Evolutionary conservation across 2,797 vertebrate genomes (phyloP).

Genomic region (Acanthurus leucopareius): DNA sequence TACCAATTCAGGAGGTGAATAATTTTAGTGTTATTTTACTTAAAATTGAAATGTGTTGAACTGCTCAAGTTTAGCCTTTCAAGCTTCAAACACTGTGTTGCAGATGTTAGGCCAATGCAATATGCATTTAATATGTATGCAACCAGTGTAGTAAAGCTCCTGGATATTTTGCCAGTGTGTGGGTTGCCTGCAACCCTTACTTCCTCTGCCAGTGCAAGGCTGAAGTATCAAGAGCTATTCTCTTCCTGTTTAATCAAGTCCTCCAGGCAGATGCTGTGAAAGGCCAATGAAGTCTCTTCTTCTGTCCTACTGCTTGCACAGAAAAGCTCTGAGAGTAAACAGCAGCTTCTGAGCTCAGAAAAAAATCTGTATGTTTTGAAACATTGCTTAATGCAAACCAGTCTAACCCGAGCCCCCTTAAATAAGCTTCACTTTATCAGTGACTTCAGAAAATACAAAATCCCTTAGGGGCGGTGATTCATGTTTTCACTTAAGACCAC

Average conservation of each 20-base stretch:
- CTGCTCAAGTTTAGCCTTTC: conserved; percentile 23
- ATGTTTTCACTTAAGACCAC: conserved; percentile 74
- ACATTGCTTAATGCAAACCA: conserved; percentile 62
- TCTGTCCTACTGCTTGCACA: conserved; percentile 56
- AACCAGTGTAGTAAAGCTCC: conserved; percentile 64
- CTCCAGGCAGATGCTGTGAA: conserved; percentile 78
- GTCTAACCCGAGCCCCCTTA: conserved; percentile 57
- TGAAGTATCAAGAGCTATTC: conserved; percentile 76
- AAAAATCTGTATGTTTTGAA: conserved; percentile 58
- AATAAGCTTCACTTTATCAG: conserved; percentile 70
- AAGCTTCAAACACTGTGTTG: conserved; percentile 24
- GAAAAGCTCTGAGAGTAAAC: conserved; percentile 63
- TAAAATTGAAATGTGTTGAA: conserved; percentile 31
- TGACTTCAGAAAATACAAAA: conserved; percentile 63
- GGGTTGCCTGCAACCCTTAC: conserved; percentile 75
- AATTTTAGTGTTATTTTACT: conserved; percentile 27
- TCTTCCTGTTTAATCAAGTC: conserved; percentile 81
- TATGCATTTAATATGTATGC: conserved; percentile 68
- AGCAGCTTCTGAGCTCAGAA: conserved; percentile 54
- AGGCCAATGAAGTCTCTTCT: conserved; percentile 69
- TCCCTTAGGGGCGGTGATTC: conserved; percentile 73
- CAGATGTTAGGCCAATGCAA: conserved; percentile 53
- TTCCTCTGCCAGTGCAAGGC: conserved; percentile 76
- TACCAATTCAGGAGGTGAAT: conserved; percentile 15
- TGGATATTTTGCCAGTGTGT: conserved; percentile 77